Percentiles rank a stretch among this genome's conserved stretches.
These are phyloP conservation scores for Galeopsomyia nigrocyanea DNA, from an alignment of 2,888 invertebrate species.

Conservation along the genomic window DNA sequence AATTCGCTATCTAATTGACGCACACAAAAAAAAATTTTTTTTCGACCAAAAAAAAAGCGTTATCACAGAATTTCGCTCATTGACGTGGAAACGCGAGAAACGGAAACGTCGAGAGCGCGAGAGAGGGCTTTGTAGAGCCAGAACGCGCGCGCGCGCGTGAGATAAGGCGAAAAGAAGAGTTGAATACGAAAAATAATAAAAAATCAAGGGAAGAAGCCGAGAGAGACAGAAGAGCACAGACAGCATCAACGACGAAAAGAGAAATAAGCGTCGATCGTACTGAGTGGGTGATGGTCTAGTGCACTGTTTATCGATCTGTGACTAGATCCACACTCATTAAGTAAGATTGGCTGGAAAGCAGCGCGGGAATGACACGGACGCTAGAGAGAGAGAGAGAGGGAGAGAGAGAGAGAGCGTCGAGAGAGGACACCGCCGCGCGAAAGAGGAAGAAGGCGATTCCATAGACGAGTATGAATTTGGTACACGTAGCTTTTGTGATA, in stretches of 20 bases:
- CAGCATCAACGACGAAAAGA: neutral
- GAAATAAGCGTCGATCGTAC: constrained; percentile 62
- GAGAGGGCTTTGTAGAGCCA: too few relatives aligned
- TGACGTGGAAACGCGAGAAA: constrained; percentile 30
- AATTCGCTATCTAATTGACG: too few relatives aligned
- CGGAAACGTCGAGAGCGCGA: constrained; percentile 23
- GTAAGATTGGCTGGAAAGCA: constrained; percentile 63
- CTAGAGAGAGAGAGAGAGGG: neutral
- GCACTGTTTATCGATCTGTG: constrained; percentile 75
- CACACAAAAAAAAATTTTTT: too few relatives aligned
- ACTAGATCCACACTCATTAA: constrained; percentile 94
- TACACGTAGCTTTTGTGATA: constrained; percentile 72
- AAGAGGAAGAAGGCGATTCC: constrained; percentile 74
- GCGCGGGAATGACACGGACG: constrained; percentile 31
- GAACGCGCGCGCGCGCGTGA: neutral
- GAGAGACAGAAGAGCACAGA: neutral
- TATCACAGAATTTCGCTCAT: constrained; percentile 1
- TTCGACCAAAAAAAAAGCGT: too few relatives aligned
- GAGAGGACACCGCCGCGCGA: too few relatives aligned
- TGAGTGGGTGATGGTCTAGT: constrained; percentile 83
- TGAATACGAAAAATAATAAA: neutral
- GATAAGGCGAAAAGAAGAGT: neutral
- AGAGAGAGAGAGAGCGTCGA: too few relatives aligned
- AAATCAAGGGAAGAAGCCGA: constrained; percentile 17
- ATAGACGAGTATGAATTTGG: constrained; percentile 87